Conservation (phyloP, 2,888 invertebrate species). For the Raillietiella orientalis region DNA sequence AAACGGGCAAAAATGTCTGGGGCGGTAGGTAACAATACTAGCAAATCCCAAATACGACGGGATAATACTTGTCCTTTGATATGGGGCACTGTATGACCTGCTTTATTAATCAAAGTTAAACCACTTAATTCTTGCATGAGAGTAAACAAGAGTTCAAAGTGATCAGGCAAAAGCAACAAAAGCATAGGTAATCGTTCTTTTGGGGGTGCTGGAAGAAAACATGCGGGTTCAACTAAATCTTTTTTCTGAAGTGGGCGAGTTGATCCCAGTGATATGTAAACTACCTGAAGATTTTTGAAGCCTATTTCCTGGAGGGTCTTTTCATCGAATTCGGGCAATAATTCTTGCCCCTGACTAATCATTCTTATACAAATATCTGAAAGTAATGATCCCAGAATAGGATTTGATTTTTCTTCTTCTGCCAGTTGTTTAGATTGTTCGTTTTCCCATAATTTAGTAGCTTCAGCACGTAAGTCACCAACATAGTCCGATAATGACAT, state of each 20-base stretch:
- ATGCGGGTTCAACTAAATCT: conserved; percentile 44
- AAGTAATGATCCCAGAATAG: conserved; percentile 29
- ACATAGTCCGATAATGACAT: conserved; percentile 58
- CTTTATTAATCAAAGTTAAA: too few species aligned
- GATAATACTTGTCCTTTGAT: conserved; percentile 66
- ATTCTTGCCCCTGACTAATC: conserved; percentile 62
- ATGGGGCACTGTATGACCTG: conserved; percentile 34
- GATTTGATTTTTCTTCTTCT: conserved; percentile 11
- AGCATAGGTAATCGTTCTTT: conserved; percentile 47
- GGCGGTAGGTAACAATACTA: conserved; percentile 66
- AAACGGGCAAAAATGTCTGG: conserved; percentile 53
- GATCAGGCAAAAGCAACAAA: conserved; percentile 43
- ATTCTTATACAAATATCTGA: conserved; percentile 60
- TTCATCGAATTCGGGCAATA: conserved; percentile 71
- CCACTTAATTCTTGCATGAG: conserved; percentile 65
- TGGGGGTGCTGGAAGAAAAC: conserved; percentile 52
- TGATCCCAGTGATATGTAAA: conserved; percentile 27
- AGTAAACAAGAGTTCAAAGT: conserved; percentile 65
- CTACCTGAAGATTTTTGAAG: conserved; percentile 65
- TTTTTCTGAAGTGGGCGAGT: conserved; percentile 21
- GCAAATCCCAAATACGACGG: conserved; percentile 71
- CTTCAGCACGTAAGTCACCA: conserved; percentile 69
- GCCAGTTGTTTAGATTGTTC: conserved; percentile 1
- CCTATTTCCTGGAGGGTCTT: conserved; percentile 65
- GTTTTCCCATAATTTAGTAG: conserved; percentile 72